Base-by-base conservation (phyloP, 2,797 vertebrate genomes). In the Chaetophractus vellerosus region DNA sequence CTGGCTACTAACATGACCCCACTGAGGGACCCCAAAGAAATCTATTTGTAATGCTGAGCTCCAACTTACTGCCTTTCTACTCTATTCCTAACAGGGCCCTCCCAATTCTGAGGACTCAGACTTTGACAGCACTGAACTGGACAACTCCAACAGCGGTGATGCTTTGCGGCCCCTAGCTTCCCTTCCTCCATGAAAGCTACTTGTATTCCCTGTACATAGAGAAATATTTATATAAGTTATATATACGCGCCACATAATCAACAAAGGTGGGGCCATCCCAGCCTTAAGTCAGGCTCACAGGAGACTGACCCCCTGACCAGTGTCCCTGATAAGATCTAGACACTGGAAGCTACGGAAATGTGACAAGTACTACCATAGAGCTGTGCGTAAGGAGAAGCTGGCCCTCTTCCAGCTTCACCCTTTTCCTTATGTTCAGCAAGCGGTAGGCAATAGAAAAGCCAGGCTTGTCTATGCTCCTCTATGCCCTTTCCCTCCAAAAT, bases 81-180 rank as follows among this genome's bases (percentile, higher is more conserved):
- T 91, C 84, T 63, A 48, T 93, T 89, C 55, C 79, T 94, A 66
- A 72, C 95, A 97, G 97, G 97, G 94, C 93, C 92, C 83, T 89
- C 86, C 89, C 63, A 93, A 76, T 84, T 98, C 98, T 16, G 99
- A 99, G 90, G 99, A 99, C 98, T 99, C 99, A 0, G 99, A 99
- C 98, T 99, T 99, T 79, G 99, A 99, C 98, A 99, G 99, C 41
- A 98, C 99, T 10, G 99, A 99, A 97, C 96, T 99, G 97, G 99
- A 99, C 97, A 99, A 99, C 95, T 99, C 99, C 52, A 99, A 99
- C 98, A 98, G 98, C 48, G 98, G 98, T 48, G 99, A 99, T 83
- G 98, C 98, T 95, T 98, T 98, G 98, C 98, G 98, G 84, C 98
- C 98, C 95, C 98, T 99, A 7, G 99, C 99, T 83, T 98, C 98